Evolutionary conservation across 2,797 vertebrate genomes (phyloP).

Genomic region (Microhierax caerulescens): DNA sequence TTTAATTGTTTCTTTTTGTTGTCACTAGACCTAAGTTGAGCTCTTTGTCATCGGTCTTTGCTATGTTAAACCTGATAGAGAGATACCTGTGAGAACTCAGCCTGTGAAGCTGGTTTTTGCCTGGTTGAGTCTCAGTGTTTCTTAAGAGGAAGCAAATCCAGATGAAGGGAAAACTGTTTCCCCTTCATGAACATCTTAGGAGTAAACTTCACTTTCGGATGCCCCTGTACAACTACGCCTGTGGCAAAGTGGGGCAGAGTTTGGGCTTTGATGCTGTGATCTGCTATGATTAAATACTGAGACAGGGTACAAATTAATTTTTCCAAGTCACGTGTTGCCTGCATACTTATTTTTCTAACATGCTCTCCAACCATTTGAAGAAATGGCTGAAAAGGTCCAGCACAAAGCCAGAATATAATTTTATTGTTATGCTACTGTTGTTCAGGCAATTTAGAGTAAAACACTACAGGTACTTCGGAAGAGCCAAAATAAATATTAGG

Average conservation of each 20-base stretch:
- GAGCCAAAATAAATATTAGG: not conserved
- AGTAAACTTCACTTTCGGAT: not conserved
- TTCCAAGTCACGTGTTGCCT: not conserved
- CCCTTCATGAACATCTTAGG: not conserved
- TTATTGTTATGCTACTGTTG: not conserved
- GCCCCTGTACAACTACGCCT: not conserved
- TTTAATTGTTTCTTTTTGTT: too few relatives aligned
- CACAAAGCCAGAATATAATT: not conserved
- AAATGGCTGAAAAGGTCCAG: not conserved
- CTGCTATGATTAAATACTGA: not conserved
- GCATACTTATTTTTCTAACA: not conserved
- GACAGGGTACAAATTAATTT: not conserved
- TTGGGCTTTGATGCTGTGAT: not conserved
- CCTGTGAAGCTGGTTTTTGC: not conserved
- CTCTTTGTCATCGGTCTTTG: not conserved
- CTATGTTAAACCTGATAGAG: conserved; percentile 9
- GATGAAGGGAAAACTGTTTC: conserved; percentile 39
- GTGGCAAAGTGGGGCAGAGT: not conserved
- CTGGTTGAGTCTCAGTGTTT: not conserved
- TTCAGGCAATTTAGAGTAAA: not conserved
- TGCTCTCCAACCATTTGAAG: not conserved
- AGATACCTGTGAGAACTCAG: not conserved
- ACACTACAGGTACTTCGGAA: not conserved
- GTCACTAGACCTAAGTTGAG: not conserved
- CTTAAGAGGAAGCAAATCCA: conserved; percentile 21